Evolutionary conservation across 2,113 vertebrate genomes (phyloP).

Genomic region (Ranitomeya variabilis): DNA sequence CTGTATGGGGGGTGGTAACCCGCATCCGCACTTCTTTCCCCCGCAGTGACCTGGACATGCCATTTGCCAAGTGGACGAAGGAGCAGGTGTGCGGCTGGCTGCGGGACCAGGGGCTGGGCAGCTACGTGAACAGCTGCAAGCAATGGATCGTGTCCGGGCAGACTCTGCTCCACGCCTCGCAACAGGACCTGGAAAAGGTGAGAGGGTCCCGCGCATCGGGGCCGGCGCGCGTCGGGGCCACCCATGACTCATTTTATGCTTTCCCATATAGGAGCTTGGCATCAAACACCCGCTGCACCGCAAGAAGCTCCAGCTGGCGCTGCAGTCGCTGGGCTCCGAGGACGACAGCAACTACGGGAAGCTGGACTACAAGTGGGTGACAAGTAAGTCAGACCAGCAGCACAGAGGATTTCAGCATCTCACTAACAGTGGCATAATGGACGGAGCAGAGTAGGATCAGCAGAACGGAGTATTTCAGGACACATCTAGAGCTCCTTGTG

Average conservation of each 20-base stretch:
- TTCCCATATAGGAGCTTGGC: slow-evolving; percentile 84
- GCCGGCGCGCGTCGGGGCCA: too few species aligned
- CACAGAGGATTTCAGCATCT: neutral
- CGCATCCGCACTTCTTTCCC: neutral
- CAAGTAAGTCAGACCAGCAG: slow-evolving; percentile 76
- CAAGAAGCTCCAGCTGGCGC: slow-evolving; percentile 94
- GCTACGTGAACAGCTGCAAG: slow-evolving; percentile 83
- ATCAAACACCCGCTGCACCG: slow-evolving; percentile 92
- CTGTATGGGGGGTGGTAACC: neutral
- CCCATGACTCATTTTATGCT: neutral
- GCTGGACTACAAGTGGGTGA: slow-evolving; percentile 97
- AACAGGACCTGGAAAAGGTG: slow-evolving; percentile 95
- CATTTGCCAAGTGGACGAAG: slow-evolving; percentile 95
- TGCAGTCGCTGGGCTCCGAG: slow-evolving; percentile 94
- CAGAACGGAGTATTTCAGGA: neutral
- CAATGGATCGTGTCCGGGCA: slow-evolving; percentile 94
- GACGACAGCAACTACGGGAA: slow-evolving; percentile 93
- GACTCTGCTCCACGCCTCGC: slow-evolving; percentile 93
- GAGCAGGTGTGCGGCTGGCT: slow-evolving; percentile 97
- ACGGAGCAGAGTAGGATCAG: too few species aligned
- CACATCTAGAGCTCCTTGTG: neutral
- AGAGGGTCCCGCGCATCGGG: slow-evolving; percentile 51
- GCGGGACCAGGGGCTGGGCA: slow-evolving; percentile 89
- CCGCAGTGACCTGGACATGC: slow-evolving; percentile 88
- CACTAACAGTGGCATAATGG: too few species aligned